Percentiles rank a stretch among this genome's conserved stretches.
Conservation (phyloP, 2,888 invertebrate genomes). For the Xestia ashworthii region DNA sequence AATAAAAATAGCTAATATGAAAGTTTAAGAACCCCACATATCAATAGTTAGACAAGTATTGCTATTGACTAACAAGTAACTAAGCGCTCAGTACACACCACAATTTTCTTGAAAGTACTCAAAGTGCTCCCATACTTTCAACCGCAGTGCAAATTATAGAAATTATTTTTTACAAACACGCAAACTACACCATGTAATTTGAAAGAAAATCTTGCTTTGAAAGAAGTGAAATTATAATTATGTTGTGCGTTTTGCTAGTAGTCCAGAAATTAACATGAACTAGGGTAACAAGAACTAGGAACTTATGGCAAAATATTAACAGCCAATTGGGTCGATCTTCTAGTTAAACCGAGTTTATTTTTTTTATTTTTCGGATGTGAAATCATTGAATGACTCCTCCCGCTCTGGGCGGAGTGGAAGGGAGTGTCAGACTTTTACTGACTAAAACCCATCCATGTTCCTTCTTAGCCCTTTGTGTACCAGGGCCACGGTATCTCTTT, state of each 20-base stretch:
- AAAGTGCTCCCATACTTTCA: conserved; percentile 45
- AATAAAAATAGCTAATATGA: not conserved
- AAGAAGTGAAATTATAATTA: conserved; percentile 60
- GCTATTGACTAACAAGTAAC: conserved; percentile 31
- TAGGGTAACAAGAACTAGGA: not conserved
- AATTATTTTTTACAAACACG: conserved; percentile 65
- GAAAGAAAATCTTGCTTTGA: conserved; percentile 41
- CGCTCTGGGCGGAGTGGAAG: too few relatives aligned
- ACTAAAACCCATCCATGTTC: too few relatives aligned
- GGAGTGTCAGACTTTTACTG: too few relatives aligned
- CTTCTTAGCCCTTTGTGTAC: too few relatives aligned
- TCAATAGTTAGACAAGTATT: not conserved
- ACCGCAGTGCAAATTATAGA: conserved; percentile 57
- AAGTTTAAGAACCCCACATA: not conserved
- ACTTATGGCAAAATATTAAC: too few relatives aligned
- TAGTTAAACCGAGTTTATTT: too few relatives aligned
- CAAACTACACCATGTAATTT: conserved; percentile 33
- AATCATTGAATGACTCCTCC: too few relatives aligned
- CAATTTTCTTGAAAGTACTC: conserved; percentile 59
- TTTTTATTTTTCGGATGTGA: too few relatives aligned
- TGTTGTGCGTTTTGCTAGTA: conserved; percentile 14
- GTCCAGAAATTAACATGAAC: conserved; percentile 37
- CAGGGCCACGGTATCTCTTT: too few relatives aligned
- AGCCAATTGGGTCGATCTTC: too few relatives aligned
- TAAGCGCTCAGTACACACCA: conserved; percentile 31